Conservation (phyloP, 2,888 invertebrate species). For the Acleris emargana region DNA sequence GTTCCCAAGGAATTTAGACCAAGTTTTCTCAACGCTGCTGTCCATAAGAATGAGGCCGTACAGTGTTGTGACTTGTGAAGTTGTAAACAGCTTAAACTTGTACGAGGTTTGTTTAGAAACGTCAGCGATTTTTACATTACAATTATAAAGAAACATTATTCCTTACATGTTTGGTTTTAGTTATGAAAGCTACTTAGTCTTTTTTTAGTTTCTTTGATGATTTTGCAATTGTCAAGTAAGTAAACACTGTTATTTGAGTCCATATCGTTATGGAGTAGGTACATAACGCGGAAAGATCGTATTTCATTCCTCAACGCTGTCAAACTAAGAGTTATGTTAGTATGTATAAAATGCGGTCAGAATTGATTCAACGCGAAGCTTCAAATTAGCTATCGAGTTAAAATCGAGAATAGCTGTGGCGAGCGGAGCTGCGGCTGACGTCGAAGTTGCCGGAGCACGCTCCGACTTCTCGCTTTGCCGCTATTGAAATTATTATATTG, state of each 20-base stretch:
- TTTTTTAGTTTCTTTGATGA: too few species aligned
- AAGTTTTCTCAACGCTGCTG: constrained; percentile 17
- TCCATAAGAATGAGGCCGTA: constrained; percentile 29
- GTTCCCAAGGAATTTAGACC: constrained; percentile 26
- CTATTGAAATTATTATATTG: constrained; percentile 30
- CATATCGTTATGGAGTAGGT: too few species aligned
- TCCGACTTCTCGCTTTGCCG: constrained; percentile 15
- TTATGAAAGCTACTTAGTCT: too few species aligned
- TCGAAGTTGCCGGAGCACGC: constrained; percentile 21
- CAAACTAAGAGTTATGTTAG: too few species aligned
- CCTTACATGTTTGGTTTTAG: too few species aligned
- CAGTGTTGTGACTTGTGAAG: neutral
- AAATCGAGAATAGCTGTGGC: constrained; percentile 9
- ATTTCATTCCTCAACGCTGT: too few species aligned
- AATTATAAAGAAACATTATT: too few species aligned
- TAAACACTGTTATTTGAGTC: too few species aligned
- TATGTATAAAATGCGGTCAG: neutral
- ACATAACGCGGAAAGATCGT: too few species aligned
- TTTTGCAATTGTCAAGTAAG: too few species aligned
- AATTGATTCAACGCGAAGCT: constrained; percentile 2
- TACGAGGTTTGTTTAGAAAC: neutral
- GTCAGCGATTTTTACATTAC: neutral
- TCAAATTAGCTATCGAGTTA: constrained; percentile 17
- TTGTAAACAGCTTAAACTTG: constrained; percentile 12
- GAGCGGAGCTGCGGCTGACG: constrained; percentile 6